Base-by-base conservation (phyloP, 1,140 invertebrate species). In the Lasaia peninsularis region DNA sequence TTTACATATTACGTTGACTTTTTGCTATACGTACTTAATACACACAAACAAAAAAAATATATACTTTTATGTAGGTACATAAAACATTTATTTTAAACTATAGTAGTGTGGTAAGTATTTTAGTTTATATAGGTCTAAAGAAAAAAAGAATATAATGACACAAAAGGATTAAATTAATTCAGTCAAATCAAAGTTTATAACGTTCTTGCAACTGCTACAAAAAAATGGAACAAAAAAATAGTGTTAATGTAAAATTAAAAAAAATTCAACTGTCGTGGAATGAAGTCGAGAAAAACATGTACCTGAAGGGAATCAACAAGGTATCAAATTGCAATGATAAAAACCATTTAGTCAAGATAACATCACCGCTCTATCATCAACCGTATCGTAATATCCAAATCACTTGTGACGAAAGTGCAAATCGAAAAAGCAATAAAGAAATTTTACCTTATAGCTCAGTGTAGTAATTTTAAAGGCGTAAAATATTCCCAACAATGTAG, bases 401-500 rank as follows among this genome's bases (percentile, higher is more conserved):
- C 24, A 28, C 24, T 40, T 40, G 9, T 3, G 14, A 18, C 14
- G 37, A 40, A 40, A 40, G 16, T 18, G 37, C n/a, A 40, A 18
- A 44, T 11, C 18, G 16, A 21, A 44, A 44, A 16, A 37, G 9
- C 12, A 16, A 40, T 40, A 40, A 35, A 35, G 10, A 60, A 59
- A 54, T 35, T 28, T 28, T 55, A 60, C 58, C 58, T 55, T 60
- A 49, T 51, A 52, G 40, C 52, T 35, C 52, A 33, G 44, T 35
- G 58, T 35, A 55, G 32, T 54, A 53, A 60, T 60, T 60, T 55
- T 53, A 55, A 68, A 65, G 31, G 68, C 61, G 20, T 63, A 68
- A 28, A 66, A 73, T 65, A 64, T 70, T 53, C 69, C 58, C 53
- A 57, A 55, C 24, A 62, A 56, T 34, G 52, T 60, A 65, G 61